phyloP scores from a whole-genome alignment of 2,113 vertebrate genomes.

The Tupaia tana region DNA sequence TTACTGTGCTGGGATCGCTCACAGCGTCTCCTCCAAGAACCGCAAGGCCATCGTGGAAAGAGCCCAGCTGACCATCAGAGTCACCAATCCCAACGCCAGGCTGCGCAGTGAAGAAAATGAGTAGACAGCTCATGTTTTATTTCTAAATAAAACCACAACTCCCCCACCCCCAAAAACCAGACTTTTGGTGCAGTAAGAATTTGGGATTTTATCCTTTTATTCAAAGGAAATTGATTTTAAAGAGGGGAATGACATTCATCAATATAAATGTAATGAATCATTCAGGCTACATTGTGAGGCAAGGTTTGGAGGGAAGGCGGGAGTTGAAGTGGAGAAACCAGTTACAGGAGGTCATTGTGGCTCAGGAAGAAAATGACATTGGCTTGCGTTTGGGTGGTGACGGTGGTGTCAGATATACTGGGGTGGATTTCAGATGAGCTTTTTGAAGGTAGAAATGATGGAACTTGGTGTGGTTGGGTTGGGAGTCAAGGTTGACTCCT shows the following conservation, averaged over 20 bases:
- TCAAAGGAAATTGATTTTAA: constrained; percentile 23
- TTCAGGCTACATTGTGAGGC: not conserved
- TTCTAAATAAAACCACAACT: no score
- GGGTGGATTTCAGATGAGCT: not conserved
- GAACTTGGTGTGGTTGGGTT: not conserved
- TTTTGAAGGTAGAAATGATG: not conserved
- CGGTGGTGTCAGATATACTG: not conserved
- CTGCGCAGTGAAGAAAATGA: no score
- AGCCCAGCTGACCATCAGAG: no score
- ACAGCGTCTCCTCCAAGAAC: no score
- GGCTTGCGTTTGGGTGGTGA: not conserved
- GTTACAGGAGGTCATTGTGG: not conserved
- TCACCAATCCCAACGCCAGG: no score
- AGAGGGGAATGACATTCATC: not conserved
- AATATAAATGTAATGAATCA: not conserved
- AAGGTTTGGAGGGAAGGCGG: not conserved
- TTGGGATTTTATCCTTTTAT: not conserved
- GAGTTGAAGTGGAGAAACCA: not conserved
- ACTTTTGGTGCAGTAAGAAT: not conserved
- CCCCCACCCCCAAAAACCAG: no score
- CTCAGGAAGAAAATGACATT: not conserved
- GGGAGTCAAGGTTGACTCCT: not conserved
- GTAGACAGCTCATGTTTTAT: no score
- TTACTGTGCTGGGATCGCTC: no score
- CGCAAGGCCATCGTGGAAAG: no score